Base-by-base conservation (phyloP, 1,140 invertebrate species). In the Galleria mellonella region DNA sequence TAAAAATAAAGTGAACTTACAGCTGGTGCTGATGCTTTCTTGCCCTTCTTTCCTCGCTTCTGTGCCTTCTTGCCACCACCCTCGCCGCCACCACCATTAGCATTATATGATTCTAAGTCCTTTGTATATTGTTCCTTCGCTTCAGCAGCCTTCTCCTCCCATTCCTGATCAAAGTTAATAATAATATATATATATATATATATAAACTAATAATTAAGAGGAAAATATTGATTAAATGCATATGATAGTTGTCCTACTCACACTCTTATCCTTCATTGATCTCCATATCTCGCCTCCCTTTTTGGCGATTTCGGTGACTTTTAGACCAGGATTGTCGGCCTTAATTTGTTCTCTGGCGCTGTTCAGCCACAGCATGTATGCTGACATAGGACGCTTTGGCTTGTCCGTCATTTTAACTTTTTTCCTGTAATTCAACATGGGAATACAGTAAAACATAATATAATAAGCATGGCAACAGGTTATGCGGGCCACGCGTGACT, bases 361-460 rank as follows among this genome's bases (percentile, higher is more conserved):
- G 74, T 94, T 94, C n/a, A 96, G 88, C 94, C 94, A 97, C 53
- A 96, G 67, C 89, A 97, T 94, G 79, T 94, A 97, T 2, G 94
- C 94, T 37, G 93, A 92, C 82, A 92, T 90, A 35, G 95, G 92
- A 69, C 94, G 89, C 83, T 97, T 97, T 29, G 96, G 96, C 83
- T 90, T 92, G 74, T 95, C 92, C 58, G 91, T 91, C 88, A 96
- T 95, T 77, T 92, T 93, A 63, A 73, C 72, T 76, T 83, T 83
- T 85, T 85, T 85, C 89, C 89, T 87, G 67, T 17, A 61, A 69
- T 13, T 33, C 37, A 68, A 74, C 62, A 50, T 55, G 55, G 17
- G 32, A 59, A 56, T 50, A 47, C 40, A 46, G 40, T 48, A 55
- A 64, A 55, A 54, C 45, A 59, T 28, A 10, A 43, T 59, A 54